phyloP scores from a whole-genome alignment of 2,797 vertebrate species.

The Acanthurus lineatus region DNA sequence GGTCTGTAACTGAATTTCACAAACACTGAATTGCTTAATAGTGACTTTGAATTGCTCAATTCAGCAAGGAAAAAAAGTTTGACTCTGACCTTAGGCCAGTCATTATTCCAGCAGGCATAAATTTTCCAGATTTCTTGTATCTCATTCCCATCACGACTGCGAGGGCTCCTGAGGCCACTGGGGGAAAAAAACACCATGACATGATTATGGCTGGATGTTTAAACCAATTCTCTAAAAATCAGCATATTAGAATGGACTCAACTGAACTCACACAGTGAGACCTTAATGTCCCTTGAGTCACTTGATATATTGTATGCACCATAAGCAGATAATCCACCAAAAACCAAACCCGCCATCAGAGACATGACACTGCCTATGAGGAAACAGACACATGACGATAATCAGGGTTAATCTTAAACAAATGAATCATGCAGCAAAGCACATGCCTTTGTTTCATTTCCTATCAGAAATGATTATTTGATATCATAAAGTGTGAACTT shows the following conservation, averaged over 20 bases:
- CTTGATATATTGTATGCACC: conserved; percentile 89
- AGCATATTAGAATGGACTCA: neutral
- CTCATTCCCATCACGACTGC: conserved; percentile 92
- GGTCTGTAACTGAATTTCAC: neutral
- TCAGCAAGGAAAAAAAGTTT: neutral
- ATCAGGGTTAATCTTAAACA: neutral
- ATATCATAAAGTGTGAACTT: neutral
- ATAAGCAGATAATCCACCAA: conserved; percentile 89
- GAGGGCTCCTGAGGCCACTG: conserved; percentile 90
- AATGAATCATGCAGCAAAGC: neutral
- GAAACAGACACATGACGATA: neutral
- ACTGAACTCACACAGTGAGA: conserved; percentile 90
- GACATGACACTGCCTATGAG: conserved; percentile 91
- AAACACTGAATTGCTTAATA: neutral
- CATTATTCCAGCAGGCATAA: conserved; percentile 92
- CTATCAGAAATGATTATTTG: neutral
- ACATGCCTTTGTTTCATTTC: neutral
- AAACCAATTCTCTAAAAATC: neutral
- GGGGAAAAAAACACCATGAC: conserved; percentile 5
- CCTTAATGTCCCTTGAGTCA: conserved; percentile 88
- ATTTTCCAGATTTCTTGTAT: conserved; percentile 92
- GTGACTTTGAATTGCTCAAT: neutral
- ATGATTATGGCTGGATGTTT: neutral
- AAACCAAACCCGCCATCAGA: conserved; percentile 90
- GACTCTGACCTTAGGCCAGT: conserved; percentile 89